phyloP scores from a whole-genome alignment of 2,113 vertebrate species.

The Calcarius ornatus region DNA sequence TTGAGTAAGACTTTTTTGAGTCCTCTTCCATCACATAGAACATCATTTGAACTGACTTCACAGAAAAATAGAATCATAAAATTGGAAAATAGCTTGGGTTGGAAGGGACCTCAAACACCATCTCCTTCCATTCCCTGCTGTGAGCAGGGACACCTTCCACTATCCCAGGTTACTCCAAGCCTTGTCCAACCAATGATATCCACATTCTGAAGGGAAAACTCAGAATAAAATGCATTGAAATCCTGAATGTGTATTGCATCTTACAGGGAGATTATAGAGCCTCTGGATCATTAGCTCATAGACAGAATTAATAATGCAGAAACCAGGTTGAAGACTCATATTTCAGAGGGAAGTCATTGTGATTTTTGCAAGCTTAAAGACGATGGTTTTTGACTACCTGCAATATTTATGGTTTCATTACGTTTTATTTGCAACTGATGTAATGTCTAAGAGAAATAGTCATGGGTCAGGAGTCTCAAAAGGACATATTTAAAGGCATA shows the following conservation, averaged over 20 bases:
- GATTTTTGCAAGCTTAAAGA: conserved; percentile 2
- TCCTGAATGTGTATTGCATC: not conserved
- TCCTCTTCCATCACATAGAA: not conserved
- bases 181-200: accelerated
- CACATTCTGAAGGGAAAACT: not conserved
- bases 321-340: not conserved
- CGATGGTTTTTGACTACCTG: conserved; percentile 26
- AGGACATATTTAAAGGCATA: conserved; percentile 37
- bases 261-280: not conserved
- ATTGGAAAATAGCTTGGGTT: not conserved
- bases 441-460: conserved; percentile 60
- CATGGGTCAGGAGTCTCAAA: conserved; percentile 17
- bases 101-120: not conserved
- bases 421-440: conserved; percentile 60
- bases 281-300: not conserved
- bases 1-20: not conserved
- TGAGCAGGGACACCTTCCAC: not conserved
- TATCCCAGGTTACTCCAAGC: not conserved
- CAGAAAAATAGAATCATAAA: not conserved
- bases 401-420: conserved; percentile 63
- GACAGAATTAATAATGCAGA: not conserved
- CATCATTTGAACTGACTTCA: not conserved
- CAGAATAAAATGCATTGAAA: not conserved
- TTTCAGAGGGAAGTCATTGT: not conserved
- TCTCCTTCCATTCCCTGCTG: accelerated